These are phyloP conservation scores for Scelioninae gen. 1 DNA, from an alignment of 2,888 invertebrate genomes.

Conservation along the genomic window DNA sequence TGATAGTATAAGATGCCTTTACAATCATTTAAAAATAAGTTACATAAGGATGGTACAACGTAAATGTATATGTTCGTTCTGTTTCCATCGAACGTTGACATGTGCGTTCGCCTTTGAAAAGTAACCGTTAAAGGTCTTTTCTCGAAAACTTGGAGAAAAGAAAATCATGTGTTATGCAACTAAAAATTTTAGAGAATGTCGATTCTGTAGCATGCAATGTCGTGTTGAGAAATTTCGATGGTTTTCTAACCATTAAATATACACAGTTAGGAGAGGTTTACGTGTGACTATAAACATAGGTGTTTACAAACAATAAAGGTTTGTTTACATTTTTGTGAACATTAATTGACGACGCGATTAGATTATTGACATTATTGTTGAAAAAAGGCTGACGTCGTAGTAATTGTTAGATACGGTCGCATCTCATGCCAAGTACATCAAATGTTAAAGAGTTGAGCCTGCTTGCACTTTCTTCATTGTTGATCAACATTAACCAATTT, in stretches of 20 bases:
- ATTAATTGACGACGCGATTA: constrained; percentile 18
- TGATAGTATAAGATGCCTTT: constrained; percentile 48
- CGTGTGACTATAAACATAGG: background rate
- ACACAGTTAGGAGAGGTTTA: background rate
- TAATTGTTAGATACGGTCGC: constrained; percentile 8
- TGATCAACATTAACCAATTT: constrained; percentile 22
- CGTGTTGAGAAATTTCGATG: background rate
- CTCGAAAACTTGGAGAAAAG: constrained; percentile 33
- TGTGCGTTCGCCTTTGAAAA: constrained; percentile 46
- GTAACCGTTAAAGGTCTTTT: constrained; percentile 51
- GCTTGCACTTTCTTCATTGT: constrained; percentile 14
- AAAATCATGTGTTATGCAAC: constrained; percentile 26
- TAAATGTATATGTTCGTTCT: constrained; percentile 18
- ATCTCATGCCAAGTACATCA: background rate
- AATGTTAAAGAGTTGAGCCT: constrained; percentile 24
- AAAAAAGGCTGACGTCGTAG: constrained; percentile 19
- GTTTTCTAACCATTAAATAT: background rate
- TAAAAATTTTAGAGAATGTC: constrained; percentile 26
- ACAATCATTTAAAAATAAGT: constrained; percentile 44
- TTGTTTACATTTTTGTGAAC: constrained; percentile 34
- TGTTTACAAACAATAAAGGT: constrained; percentile 25
- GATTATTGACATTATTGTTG: constrained; percentile 34
- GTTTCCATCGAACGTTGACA: constrained; percentile 53
- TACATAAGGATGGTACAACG: constrained; percentile 45
- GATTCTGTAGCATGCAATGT: background rate